Conservation (phyloP, 1,140 invertebrate species). For the Acromyrmex echinatior region DNA sequence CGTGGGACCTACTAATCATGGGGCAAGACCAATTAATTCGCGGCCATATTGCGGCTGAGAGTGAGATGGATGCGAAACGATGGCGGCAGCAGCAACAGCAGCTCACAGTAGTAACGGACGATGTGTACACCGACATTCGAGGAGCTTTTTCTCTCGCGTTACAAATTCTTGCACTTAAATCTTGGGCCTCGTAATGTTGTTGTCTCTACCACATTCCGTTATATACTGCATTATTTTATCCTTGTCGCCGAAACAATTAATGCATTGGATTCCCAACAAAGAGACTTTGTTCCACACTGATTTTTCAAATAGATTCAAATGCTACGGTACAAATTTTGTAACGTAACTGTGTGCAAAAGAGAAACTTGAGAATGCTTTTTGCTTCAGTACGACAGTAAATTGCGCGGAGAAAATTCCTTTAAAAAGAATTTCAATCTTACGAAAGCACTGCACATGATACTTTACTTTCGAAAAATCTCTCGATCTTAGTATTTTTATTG, state of each 20-base stretch:
- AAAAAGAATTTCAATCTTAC: not conserved
- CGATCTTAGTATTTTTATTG: not conserved
- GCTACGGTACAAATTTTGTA: not conserved
- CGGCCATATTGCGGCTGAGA: conserved; percentile 63
- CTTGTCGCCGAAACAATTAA: not conserved
- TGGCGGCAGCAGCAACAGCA: not conserved
- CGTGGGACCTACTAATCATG: conserved; percentile 80
- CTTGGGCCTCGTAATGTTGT: not conserved
- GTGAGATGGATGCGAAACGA: conserved; percentile 55
- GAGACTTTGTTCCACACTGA: not conserved
- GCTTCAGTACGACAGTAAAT: not conserved
- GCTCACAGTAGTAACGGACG: conserved; percentile 42
- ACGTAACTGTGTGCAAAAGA: not conserved
- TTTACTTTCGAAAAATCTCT: not conserved
- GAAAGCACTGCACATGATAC: not conserved
- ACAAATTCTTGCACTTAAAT: conserved; percentile 58
- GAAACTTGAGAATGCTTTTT: not conserved
- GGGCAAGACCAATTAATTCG: conserved; percentile 81
- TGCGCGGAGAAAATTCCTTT: not conserved
- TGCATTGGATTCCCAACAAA: not conserved
- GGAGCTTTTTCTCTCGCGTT: conserved; percentile 34
- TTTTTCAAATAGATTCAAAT: not conserved
- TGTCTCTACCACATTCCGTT: not conserved
- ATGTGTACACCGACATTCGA: conserved; percentile 33
- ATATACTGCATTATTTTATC: conserved; percentile 3